These are phyloP conservation scores for Hermaeophaga mercurialis DNA, from an alignment of 2,888 invertebrate genomes.

Conservation along the genomic window DNA sequence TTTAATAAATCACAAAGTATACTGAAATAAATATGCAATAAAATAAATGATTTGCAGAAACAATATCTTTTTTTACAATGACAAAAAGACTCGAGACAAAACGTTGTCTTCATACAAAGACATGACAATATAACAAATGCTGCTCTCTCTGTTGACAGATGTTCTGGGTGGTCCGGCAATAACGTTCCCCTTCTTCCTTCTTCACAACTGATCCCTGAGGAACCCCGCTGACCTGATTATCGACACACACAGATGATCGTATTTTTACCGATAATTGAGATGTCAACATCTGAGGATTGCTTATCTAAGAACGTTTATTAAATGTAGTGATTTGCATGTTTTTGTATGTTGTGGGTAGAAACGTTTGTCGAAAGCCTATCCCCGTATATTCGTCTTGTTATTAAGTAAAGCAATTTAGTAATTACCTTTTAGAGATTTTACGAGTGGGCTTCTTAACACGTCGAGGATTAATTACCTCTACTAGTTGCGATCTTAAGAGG, in stretches of 20 bases:
- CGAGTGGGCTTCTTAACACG: conserved; percentile 1
- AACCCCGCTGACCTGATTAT: conserved; percentile 35
- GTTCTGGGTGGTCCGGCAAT: conserved; percentile 40
- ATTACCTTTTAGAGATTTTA: not conserved
- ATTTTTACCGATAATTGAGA: conserved; percentile 40
- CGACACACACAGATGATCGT: conserved; percentile 41
- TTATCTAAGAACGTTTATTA: conserved; percentile 43
- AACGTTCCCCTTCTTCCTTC: conserved; percentile 33
- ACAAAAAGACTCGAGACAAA: no score
- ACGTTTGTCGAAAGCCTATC: not conserved
- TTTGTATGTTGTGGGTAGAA: conserved; percentile 16
- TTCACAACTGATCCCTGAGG: conserved; percentile 25
- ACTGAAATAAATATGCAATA: no score
- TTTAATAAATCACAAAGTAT: no score
- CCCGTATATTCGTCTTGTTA: not conserved
- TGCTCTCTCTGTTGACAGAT: conserved; percentile 33
- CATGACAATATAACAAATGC: conserved; percentile 37
- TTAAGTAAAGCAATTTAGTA: not conserved
- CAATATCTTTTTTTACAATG: no score
- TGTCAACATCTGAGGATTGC: conserved; percentile 39
- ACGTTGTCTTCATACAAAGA: conserved; percentile 25
- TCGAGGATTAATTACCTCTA: no score
- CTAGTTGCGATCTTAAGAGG: no score
- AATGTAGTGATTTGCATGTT: conserved; percentile 43
- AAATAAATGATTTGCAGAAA: no score